These are phyloP conservation scores for Tenthredo distinguenda DNA, from an alignment of 2,888 invertebrate genomes.

Conservation along the genomic window DNA sequence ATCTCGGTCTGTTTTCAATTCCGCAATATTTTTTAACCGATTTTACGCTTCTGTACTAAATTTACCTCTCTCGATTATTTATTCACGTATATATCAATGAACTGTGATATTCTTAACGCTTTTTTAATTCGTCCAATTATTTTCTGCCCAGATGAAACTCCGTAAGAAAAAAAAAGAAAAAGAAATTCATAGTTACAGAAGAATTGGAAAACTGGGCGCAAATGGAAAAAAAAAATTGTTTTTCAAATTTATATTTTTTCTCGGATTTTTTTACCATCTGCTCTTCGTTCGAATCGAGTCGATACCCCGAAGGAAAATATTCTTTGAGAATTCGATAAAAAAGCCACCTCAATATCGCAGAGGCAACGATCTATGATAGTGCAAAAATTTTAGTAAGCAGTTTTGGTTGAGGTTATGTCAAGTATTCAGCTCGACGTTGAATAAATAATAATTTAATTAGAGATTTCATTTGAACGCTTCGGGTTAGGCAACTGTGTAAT, in stretches of 20 bases:
- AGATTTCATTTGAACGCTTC: constrained; percentile 24
- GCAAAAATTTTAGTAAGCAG: not conserved
- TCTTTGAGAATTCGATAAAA: too few species aligned
- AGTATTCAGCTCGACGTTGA: constrained; percentile 4
- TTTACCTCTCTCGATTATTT: not conserved
- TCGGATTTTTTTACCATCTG: too few species aligned
- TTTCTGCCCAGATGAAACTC: too few species aligned
- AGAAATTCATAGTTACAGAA: too few species aligned
- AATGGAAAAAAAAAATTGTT: too few species aligned
- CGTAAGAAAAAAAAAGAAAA: too few species aligned
- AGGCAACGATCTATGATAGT: too few species aligned
- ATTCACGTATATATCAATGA: not conserved
- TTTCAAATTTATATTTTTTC: too few species aligned
- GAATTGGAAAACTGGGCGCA: too few species aligned
- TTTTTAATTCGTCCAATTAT: not conserved
- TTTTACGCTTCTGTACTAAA: not conserved
- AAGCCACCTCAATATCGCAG: too few species aligned
- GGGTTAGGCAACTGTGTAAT: constrained; percentile 26
- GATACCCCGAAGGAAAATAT: too few species aligned
- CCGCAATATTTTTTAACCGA: not conserved
- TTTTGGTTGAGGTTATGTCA: not conserved
- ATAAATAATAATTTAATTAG: constrained; percentile 35
- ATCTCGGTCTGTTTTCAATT: constrained; percentile 59
- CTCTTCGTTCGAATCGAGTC: too few species aligned
- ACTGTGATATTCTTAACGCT: not conserved